A percentile compares a stretch with the other conserved stretches of the same genome.
Conservation (phyloP, 2,113 vertebrate genomes). For the Pygathrix nemaeus region DNA sequence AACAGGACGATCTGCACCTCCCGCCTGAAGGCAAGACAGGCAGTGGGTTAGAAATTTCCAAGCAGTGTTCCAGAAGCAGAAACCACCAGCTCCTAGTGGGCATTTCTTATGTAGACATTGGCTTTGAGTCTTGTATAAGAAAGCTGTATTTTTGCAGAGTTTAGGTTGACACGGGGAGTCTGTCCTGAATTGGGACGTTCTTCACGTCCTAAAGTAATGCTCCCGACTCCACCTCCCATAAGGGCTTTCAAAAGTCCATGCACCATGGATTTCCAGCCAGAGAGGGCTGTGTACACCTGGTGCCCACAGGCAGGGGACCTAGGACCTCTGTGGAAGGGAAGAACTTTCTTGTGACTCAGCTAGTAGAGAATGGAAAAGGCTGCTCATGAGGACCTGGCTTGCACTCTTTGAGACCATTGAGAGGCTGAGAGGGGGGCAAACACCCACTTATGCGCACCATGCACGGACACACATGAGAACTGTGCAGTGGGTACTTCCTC, state of each 20-base stretch:
- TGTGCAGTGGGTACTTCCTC: too few relatives aligned
- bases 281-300: accelerated
- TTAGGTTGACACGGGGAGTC: accelerated
- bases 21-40: not conserved
- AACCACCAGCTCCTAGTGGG: not conserved
- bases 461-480: accelerated
- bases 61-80: not conserved
- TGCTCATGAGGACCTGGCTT: too few relatives aligned
- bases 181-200: accelerated
- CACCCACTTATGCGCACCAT: accelerated
- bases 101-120: not conserved
- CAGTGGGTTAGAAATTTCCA: not conserved
- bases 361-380: accelerated
- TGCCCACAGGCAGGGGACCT: too few relatives aligned
- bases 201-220: not conserved
- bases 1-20: accelerated
- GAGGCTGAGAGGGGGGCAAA: accelerated
- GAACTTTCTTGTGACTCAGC: not conserved
- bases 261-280: accelerated
- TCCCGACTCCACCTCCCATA: accelerated
- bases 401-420: too few relatives aligned
- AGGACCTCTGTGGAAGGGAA: not conserved
- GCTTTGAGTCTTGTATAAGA: not conserved
- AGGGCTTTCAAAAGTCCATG: too few relatives aligned
- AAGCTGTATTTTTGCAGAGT: not conserved